Percentiles rank a stretch among this genome's conserved stretches.
Evolutionary conservation across 2,797 vertebrate species (phyloP).

Genomic region (Amphiprion clarkii): DNA sequence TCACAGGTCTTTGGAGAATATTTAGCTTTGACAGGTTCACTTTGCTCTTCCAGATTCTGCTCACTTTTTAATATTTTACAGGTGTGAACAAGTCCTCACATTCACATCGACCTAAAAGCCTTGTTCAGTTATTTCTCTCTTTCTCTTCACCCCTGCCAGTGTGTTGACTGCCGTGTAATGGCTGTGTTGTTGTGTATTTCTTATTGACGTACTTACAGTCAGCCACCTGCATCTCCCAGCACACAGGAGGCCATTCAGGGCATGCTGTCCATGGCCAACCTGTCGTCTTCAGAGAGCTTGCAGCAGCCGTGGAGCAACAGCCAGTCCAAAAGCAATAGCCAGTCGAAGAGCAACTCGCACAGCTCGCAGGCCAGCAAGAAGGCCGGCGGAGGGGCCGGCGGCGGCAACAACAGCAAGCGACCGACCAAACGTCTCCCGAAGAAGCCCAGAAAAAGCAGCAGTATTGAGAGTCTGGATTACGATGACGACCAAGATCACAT

Average conservation of each 20-base stretch:
- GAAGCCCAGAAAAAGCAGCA: constrained; percentile 92
- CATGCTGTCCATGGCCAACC: constrained; percentile 99
- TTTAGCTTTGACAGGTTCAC: constrained; percentile 22
- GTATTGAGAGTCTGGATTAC: constrained; percentile 90
- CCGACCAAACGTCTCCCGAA: constrained; percentile 90
- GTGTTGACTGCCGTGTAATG: constrained; percentile 69
- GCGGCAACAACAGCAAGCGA: constrained; percentile 83
- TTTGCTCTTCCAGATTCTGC: neutral
- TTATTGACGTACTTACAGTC: constrained; percentile 90
- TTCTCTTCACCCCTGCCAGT: constrained; percentile 51
- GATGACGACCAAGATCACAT: constrained; percentile 98
- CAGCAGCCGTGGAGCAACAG: constrained; percentile 91
- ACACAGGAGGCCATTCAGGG: constrained; percentile 99
- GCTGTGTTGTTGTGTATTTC: constrained; percentile 84
- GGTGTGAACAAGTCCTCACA: constrained; percentile 4
- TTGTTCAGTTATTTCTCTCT: constrained; percentile 35
- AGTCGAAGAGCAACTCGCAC: constrained; percentile 89
- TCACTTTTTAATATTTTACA: neutral
- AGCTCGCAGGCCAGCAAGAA: constrained; percentile 88
- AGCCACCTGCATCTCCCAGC: constrained; percentile 98
- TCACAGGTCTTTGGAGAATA: neutral
- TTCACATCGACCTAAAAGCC: neutral
- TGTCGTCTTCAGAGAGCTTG: constrained; percentile 95
- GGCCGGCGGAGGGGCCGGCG: constrained; percentile 64
- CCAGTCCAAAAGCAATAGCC: constrained; percentile 92